A percentile compares a stretch with the other conserved stretches of the same genome.
These are phyloP conservation scores for Folsomia candida DNA, from an alignment of 2,888 invertebrate genomes.

Conservation along the genomic window DNA sequence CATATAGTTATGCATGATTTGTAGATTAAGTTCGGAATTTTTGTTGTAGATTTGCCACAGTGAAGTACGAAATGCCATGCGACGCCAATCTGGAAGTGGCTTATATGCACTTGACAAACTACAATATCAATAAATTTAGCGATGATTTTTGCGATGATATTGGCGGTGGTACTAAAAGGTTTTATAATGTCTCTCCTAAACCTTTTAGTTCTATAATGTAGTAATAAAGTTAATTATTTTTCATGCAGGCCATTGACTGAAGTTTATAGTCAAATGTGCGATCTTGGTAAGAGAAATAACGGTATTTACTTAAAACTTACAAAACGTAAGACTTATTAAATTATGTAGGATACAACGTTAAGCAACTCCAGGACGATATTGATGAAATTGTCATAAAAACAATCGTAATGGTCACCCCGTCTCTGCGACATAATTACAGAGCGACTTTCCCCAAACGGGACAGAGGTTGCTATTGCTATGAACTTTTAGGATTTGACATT, in stretches of 20 bases:
- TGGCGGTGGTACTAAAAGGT: slow-evolving; percentile 86
- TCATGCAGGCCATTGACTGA: not conserved
- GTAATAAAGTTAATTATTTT: not conserved
- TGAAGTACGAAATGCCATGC: slow-evolving; percentile 78
- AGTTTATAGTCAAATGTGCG: not conserved
- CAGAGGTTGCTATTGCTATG: slow-evolving; percentile 81
- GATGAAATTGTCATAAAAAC: slow-evolving; percentile 91
- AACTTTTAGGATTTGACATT: slow-evolving; percentile 87
- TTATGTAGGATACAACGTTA: slow-evolving; percentile 66
- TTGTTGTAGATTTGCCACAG: slow-evolving; percentile 81
- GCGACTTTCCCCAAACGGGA: slow-evolving; percentile 85
- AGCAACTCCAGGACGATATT: slow-evolving; percentile 74
- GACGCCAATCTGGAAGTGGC: slow-evolving; percentile 77
- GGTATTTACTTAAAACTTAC: not conserved
- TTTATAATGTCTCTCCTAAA: slow-evolving; percentile 31
- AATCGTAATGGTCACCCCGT: slow-evolving; percentile 72
- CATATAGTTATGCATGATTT: no score
- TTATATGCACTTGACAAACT: slow-evolving; percentile 93
- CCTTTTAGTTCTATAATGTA: no score
- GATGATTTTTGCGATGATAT: slow-evolving; percentile 71
- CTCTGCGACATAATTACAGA: slow-evolving; percentile 80
- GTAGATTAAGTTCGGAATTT: no score
- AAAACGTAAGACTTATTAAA: no score
- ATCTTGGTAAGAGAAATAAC: slow-evolving; percentile 51
- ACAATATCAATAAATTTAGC: slow-evolving; percentile 87